Percentiles rank a stretch among this genome's conserved stretches.
Evolutionary conservation across 2,888 invertebrate genomes (phyloP).

Genomic region (Polietes domitor): DNA sequence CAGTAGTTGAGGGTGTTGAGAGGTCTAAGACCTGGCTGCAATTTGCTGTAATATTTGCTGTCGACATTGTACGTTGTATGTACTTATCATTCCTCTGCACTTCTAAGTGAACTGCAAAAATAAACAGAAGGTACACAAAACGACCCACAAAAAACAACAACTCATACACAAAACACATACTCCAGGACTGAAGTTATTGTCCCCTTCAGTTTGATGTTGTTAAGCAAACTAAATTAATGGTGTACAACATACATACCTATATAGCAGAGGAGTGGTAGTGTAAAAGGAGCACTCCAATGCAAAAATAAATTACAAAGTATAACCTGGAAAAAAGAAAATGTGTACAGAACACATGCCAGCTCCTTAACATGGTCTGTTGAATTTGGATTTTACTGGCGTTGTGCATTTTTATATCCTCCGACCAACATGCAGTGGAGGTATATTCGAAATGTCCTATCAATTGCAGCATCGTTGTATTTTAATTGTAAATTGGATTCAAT

Average conservation of each 20-base stretch:
- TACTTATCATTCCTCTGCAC: not conserved
- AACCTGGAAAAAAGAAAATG: not conserved
- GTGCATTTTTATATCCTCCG: too few relatives aligned
- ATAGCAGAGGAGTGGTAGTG: slow-evolving; percentile 19
- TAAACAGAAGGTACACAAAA: slow-evolving; percentile 12
- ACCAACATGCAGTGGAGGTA: slow-evolving; percentile 1
- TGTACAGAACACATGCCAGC: slow-evolving; percentile 2
- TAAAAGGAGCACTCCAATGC: not conserved
- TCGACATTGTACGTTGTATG: not conserved
- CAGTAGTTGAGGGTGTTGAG: too few relatives aligned
- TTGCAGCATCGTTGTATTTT: too few relatives aligned
- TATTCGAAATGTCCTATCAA: too few relatives aligned
- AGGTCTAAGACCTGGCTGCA: not conserved
- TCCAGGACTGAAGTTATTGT: slow-evolving; percentile 49
- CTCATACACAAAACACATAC: not conserved
- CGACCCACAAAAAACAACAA: not conserved
- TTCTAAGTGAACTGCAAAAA: not conserved
- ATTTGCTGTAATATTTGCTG: not conserved
- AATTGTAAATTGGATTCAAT: too few relatives aligned
- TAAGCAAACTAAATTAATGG: slow-evolving; percentile 63
- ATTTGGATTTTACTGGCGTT: slow-evolving; percentile 12
- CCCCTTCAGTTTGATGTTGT: slow-evolving; percentile 40
- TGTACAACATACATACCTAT: slow-evolving; percentile 53
- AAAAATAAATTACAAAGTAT: slow-evolving; percentile 1
- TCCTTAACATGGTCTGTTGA: slow-evolving; percentile 48